A percentile compares a stretch with the other conserved stretches of the same genome.
Evolutionary conservation across 64 coral and sea anemone species (phyloP).

Genomic region (Actinia equina): DNA sequence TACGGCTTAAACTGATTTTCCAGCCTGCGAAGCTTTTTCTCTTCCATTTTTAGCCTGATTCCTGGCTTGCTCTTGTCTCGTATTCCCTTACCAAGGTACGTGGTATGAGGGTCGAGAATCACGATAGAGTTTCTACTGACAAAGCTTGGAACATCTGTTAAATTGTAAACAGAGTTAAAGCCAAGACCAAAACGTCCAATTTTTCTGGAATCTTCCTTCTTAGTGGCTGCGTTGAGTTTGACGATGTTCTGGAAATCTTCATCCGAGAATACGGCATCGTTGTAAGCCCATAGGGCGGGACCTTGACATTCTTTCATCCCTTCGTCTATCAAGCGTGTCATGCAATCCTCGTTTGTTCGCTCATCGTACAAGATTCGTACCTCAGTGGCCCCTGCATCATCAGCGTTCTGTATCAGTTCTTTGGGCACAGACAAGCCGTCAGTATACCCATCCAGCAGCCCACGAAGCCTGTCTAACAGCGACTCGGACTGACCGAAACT

Average conservation of each 20-base stretch:
- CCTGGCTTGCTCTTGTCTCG: conserved; percentile 62
- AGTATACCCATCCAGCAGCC: conserved; percentile 48
- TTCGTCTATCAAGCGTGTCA: conserved; percentile 50
- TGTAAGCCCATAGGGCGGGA: conserved; percentile 68
- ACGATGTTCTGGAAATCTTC: conserved; percentile 86
- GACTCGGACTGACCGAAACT: conserved; percentile 47
- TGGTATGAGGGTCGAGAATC: conserved; percentile 77
- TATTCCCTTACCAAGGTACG: conserved; percentile 60
- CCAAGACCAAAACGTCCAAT: conserved; percentile 94
- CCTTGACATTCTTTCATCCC: conserved; percentile 66
- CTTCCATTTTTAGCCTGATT: conserved; percentile 62
- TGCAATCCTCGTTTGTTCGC: conserved; percentile 42
- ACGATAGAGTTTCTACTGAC: conserved; percentile 63
- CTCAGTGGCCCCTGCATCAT: conserved; percentile 60
- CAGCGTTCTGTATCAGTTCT: conserved; percentile 52
- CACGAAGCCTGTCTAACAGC: conserved; percentile 27
- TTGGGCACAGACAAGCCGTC: conserved; percentile 63
- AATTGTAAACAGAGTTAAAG: conserved; percentile 91
- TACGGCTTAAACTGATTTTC: conserved; percentile 19
- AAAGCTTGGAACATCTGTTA: conserved; percentile 86
- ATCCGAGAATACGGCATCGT: conserved; percentile 66
- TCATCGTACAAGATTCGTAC: conserved; percentile 65
- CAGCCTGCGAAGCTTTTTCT: conserved; percentile 7
- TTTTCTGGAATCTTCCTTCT: conserved; percentile 67
- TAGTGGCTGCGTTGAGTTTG: conserved; percentile 77